phyloP scores from a whole-genome alignment of 2,797 vertebrate genomes.

The Arctocebus calabarensis region DNA sequence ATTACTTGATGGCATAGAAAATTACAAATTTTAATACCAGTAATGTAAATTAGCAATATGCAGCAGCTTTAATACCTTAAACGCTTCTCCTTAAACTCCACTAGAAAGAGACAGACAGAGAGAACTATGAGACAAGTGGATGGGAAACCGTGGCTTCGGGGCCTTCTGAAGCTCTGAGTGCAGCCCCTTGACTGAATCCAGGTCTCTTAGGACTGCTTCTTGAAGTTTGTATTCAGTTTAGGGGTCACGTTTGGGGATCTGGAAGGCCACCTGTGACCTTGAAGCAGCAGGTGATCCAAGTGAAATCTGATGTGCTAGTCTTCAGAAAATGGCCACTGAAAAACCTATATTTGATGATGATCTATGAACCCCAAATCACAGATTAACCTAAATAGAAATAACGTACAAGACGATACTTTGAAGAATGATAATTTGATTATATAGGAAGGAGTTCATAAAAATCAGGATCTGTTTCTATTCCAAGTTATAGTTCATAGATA shows the following conservation, averaged over 20 bases:
- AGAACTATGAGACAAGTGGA: neutral
- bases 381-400: neutral
- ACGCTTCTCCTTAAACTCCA: neutral
- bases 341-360: neutral
- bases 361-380: neutral
- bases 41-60: neutral
- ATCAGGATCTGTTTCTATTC: neutral
- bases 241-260: neutral
- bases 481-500: neutral
- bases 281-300: neutral
- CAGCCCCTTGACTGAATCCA: neutral
- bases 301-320: neutral
- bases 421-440: neutral
- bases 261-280: neutral
- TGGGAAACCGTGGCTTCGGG: neutral
- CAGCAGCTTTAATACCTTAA: neutral
- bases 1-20: neutral
- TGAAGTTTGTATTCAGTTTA: neutral
- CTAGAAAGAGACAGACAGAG: neutral
- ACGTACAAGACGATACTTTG: neutral
- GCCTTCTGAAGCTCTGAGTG: neutral
- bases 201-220: neutral
- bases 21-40: neutral
- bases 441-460: neutral
- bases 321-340: neutral